Base-by-base conservation (phyloP, 2,797 vertebrate species). In the Karalla daura region DNA sequence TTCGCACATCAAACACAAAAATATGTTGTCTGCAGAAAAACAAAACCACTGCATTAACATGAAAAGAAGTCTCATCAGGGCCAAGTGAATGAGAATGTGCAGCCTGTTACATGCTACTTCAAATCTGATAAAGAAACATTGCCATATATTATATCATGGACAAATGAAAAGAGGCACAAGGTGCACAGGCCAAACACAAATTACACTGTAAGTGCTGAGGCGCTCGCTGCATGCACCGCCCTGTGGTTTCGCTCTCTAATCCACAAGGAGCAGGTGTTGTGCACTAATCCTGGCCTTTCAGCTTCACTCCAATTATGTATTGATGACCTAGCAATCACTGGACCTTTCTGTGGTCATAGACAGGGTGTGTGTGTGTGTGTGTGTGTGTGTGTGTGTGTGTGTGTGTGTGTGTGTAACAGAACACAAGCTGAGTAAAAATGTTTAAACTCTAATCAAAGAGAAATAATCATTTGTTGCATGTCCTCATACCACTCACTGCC, bases 281-380 rank as follows among this genome's bases (percentile, higher is more conserved):
- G 37, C 45, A 64, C 78, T 90, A 92, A 90, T 91, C 88, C 85
- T 8, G 5, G 54, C 70, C 67, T 85, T 86, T 87, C 73, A 86
- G 80, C 73, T 56, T 35, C 10, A 7, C 74, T 80, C 71, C 76
- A 86, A 91, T 90, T 90, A 88, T 72, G 81, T 78, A 87, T 79
- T 88, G 87, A 90, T 90, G 87, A 86, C 74, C 74, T 59, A 37
- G 88, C 83, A 89, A 81, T 86, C 77, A 83, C 86, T 66, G 56
- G 40, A 72, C 71, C 70, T 50, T 52, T 46, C 50, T 2, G 1
- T 47, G 59, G 74, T 70, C 64, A 63, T 15, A 66, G 40, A 61
- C 18, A 27, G 55, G 70, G 49, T 39, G 37, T 3, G 4, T 21
- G 17, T 7, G 21, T 25, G 11, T 8, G 14, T 41, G 25, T 2